Evolutionary conservation across 2,797 vertebrate species (phyloP), one percentile per base, ranked within the genome.

Genomic region (Hydrolagus colliei): DNA sequence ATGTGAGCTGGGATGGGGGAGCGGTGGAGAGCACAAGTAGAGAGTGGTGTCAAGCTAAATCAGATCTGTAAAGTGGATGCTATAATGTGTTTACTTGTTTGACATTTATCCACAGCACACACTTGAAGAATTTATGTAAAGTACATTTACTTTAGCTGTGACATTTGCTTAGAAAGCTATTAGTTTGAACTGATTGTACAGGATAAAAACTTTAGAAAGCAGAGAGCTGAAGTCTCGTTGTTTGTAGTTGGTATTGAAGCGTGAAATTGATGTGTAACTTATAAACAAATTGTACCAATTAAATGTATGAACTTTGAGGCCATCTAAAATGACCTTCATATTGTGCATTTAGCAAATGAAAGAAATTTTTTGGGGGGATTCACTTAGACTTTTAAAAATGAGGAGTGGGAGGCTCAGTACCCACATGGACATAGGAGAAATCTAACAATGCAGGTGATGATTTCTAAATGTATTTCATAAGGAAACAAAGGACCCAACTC

Each of bases 181-280:
- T 71, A 35, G 71, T 84, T 14, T 41, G 65, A 52, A 84, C 63
- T 20, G 18, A 84, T 71, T 82, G 63, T 82, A 82, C 27, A 8
- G 62, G 14, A 62, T 65, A 14, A 67, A 12, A 27, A 68, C 2
- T 32, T 10, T 82, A 32, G 79, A 52, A 68, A 67, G 62, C 79
- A 82, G 12, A 18, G 65, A 32, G 27, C 35, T 82, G 32, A 16
- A 16, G 27, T 52, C 75, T n/a, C 8, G 41, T 76, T 76, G 12
- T 16, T 67, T 80, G 61, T 11, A 82, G 27, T 82, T 68, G 41
- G 41, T 52, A 52, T 52, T 52, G 9, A n/a, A 67, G 13, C 14
- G 62, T 35, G 32, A 35, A 35, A 41, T 68, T 84, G 67, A 71
- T 32, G 16, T 35, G 63, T 68, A 35, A 20, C 3, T 35, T 52